Evolutionary conservation across 2,797 vertebrate genomes (phyloP).

Genomic region (Heteromormyrus szaboi): DNA sequence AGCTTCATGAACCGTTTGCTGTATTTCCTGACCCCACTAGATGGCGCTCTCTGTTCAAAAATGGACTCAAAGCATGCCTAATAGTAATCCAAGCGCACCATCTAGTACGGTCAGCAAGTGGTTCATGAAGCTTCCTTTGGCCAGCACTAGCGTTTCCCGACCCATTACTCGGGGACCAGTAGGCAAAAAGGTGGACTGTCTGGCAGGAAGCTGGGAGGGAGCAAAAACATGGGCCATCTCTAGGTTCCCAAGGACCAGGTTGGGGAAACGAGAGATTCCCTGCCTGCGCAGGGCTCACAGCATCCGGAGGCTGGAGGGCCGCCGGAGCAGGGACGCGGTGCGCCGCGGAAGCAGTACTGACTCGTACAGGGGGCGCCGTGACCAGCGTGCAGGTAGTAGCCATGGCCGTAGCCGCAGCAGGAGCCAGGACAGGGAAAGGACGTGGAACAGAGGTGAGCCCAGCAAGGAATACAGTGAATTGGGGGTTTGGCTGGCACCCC

Average conservation of each 20-base stretch:
- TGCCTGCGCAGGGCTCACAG: conserved; percentile 68
- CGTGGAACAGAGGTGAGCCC: conserved; percentile 70
- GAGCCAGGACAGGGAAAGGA: conserved; percentile 73
- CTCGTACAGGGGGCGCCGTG: conserved; percentile 78
- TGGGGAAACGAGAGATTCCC: too few species aligned
- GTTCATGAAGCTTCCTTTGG: too few species aligned
- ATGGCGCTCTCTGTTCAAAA: too few species aligned
- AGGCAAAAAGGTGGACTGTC: background rate
- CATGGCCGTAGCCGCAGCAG: conserved; percentile 51
- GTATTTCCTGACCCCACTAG: too few species aligned
- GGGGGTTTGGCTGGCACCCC: background rate
- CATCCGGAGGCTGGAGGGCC: conserved; percentile 82
- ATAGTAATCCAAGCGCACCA: too few species aligned
- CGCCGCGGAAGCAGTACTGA: conserved; percentile 78
- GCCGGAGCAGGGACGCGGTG: conserved; percentile 85
- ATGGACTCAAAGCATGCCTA: too few species aligned
- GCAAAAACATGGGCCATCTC: background rate
- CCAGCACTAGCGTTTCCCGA: too few species aligned
- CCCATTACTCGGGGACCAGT: too few species aligned
- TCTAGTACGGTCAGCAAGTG: too few species aligned
- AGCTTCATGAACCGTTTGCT: too few species aligned
- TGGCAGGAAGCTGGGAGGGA: background rate
- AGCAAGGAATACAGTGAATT: background rate
- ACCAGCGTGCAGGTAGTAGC: conserved; percentile 76
- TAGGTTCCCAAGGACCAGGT: background rate